Evolutionary conservation across 2,113 vertebrate genomes (phyloP), one percentile per base, ranked within the genome.

Genomic region (Potamarius usumacintae): DNA sequence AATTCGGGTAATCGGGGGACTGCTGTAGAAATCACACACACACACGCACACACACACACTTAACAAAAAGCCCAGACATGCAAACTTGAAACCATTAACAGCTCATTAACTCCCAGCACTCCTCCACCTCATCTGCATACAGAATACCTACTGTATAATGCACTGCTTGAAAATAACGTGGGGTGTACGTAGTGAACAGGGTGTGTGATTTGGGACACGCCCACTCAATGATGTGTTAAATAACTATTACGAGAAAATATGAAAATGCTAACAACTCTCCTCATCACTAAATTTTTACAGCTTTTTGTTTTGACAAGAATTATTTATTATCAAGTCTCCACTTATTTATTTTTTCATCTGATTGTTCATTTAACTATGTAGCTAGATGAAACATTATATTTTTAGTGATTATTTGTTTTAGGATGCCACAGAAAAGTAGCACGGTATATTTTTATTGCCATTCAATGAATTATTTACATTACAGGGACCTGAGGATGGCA

Each of bases 1-100:
- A 99, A 94, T 98, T 98, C 63, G 97, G 97, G 90, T 98, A 99
- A 91, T 99, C 98, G 1, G 98, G 96, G 89, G 97, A 98, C 83
- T 96, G 96, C 98, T 99, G 94, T 86, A 91, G 80, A 85, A 85
- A 86, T 82, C 89, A 90, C 60, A 89, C 79, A 89, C 72, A 93
- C 83, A 71, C 2, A 30, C 42, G 3, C 42, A 48, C 67, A 74
- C 62, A 72, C 42, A 71, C 69, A 27, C 53, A 50, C 42, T 30
- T 11, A 76, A 83, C 58, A 85, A 80, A 78, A 83, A 90, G 81
- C 78, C 53, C 82, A 58, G 50, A 58, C 58, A 50, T 76, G 20
- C 4, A 50, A 58, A 62, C 18, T 5, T 78, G 10, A 57, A 53
- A 57, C 12, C 0, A 55, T 69, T 65, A 57, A 83, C 50, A 10